Evolutionary conservation across 2,113 vertebrate species (phyloP), one percentile per base, ranked within the genome.

Genomic region (Misgurnus mizolepis): DNA sequence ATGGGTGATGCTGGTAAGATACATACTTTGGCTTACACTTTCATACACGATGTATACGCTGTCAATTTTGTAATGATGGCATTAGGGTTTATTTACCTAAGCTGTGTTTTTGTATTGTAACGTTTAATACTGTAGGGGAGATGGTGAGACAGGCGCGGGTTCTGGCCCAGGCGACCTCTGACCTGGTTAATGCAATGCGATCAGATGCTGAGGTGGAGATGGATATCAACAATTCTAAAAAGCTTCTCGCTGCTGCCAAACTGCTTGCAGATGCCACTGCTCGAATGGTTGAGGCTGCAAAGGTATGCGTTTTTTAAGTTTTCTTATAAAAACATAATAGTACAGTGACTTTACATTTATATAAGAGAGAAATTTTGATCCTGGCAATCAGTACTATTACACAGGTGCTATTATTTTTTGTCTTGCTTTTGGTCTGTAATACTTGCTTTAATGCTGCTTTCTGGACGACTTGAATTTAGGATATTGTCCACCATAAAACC

Each of bases 81-180:
- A 18, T 22, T 22, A 22, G 22, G 47, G 10, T 22, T 50, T 7
- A 50, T 62, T n/a, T 4, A 34, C 27, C 27, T 34, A 2, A 34
- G 27, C 27, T 34, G 27, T 34, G 3, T 64, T 45, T 8, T 39
- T 39, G 11, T 41, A 17, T 60, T 40, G 5, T 84, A 0, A 80
- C 58, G 9, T 34, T 41, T 0, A 40, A 1, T 17, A 18, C 8
- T 1, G 1, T 55, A 98, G 98, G 97, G 83, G 98, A 99, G 80
- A 99, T 99, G 98, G 98, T 99, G 1, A 93, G 97, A 11, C 97
- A 99, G 90, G 98, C 98, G 7, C 88, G 97, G n/a, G 97, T 99
- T 1, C 90, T 99, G 76, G 97, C 96, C n/a, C 96, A 99, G 85
- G 97, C 98, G 11, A 99, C 97, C 1, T 99, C 98, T 0, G 98